Evolutionary conservation across 1,140 invertebrate genomes (phyloP), one percentile per base, ranked within the genome.

Genomic region (Halesus radiatus): DNA sequence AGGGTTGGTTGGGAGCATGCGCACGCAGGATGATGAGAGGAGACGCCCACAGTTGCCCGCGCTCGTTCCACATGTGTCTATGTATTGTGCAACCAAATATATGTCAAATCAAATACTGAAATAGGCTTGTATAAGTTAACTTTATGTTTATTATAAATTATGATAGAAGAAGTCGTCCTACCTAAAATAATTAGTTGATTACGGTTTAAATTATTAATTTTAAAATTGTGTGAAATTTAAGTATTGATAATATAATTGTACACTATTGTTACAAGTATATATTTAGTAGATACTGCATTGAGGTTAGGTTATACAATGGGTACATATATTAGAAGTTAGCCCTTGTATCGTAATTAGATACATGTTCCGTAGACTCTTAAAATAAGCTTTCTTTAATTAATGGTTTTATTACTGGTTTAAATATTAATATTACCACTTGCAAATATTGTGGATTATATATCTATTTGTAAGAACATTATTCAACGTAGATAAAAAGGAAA

Each of bases 151-250:
- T 85, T 37, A 87, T 88, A 37, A 89, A 89, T 89, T 90, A 90
- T 89, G 88, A 89, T 90, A 90, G 88, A 89, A 86, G 86, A 88
- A 87, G 85, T 85, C 86, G 87, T 89, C 88, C 88, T 89, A 73
- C 87, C 80, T 83, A 89, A 89, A 89, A 89, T 90, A 90, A 90
- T 90, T 90, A 90, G 89, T 90, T 90, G 89, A 90, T 90, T 90
- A 90, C 89, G 89, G 89, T 90, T 89, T 88, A 87, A 89, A 89
- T 88, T 87, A 88, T 87, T 90, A 88, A 89, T 88, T 88, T 87
- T 88, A 87, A 88, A 77, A 78, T 84, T 81, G 80, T 84, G 80
- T 81, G 82, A 80, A 81, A 76, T 81, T 83, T 80, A 87, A 87
- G 86, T 88, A 90, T 84, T 81, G 82, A 81, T 83, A 83, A 83